phyloP scores from a whole-genome alignment of 2,113 vertebrate genomes.

The Scatophagus argus region DNA sequence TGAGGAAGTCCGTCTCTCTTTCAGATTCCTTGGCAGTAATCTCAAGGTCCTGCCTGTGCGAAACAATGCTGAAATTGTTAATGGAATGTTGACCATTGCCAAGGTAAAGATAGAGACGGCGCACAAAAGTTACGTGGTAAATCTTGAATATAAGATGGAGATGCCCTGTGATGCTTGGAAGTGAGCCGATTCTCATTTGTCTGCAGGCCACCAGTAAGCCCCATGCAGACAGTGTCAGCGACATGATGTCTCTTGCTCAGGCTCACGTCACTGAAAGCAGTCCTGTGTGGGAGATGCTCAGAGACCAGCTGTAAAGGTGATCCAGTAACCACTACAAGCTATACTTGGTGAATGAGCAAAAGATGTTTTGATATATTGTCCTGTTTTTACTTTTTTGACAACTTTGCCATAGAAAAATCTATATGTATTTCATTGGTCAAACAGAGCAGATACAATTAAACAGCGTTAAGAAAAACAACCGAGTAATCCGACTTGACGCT shows the following conservation, averaged over 20 bases:
- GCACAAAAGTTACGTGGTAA: neutral
- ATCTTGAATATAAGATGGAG: neutral
- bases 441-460: constrained; percentile 27
- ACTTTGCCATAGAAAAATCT: neutral
- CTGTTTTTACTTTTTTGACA: neutral
- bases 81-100: constrained; percentile 91
- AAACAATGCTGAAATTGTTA: constrained; percentile 86
- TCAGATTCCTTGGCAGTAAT: constrained; percentile 91
- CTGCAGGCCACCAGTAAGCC: constrained; percentile 90
- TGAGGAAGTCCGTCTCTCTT: neutral
- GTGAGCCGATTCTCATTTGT: neutral
- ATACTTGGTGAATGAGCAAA: neutral
- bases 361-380: neutral
- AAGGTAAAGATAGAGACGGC: constrained; percentile 85
- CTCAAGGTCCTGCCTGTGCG: constrained; percentile 90
- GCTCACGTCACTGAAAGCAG: constrained; percentile 88
- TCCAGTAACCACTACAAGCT: neutral
- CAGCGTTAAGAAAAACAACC: neutral
- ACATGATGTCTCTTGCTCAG: constrained; percentile 86
- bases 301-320: constrained; percentile 68
- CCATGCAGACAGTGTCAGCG: constrained; percentile 79
- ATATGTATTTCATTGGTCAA: neutral
- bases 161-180: neutral
- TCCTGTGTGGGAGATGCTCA: constrained; percentile 89
- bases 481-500: neutral